A percentile compares a stretch with the other conserved stretches of the same genome.
Evolutionary conservation across 2,113 vertebrate genomes (phyloP).

Genomic region (Alethe diademata): DNA sequence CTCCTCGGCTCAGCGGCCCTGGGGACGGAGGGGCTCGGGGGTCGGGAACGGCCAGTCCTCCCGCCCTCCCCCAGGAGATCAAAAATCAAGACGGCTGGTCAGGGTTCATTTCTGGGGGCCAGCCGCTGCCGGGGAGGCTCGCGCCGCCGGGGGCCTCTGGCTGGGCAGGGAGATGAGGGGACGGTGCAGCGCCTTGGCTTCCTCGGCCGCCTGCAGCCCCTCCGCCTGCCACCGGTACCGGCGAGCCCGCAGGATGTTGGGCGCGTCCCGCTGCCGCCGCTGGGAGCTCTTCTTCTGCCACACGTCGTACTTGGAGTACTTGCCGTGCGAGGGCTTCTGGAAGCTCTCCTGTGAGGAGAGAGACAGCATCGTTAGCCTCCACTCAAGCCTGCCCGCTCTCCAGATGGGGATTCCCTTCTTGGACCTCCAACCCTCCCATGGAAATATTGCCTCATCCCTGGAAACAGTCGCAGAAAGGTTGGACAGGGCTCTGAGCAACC

Average conservation of each 20-base stretch:
- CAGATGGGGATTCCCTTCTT: not conserved
- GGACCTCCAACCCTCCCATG: not conserved
- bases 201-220: slow-evolving; percentile 82
- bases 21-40: slow-evolving; percentile 46
- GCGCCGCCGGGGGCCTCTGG: slow-evolving; percentile 76
- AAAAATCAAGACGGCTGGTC: slow-evolving; percentile 37
- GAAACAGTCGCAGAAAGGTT: not conserved
- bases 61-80: slow-evolving; percentile 56
- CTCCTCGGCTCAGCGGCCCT: slow-evolving; percentile 27
- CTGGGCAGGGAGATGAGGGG: slow-evolving; percentile 87
- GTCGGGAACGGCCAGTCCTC: slow-evolving; percentile 38
- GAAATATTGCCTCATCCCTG: not conserved
- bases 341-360: slow-evolving; percentile 77
- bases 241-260: slow-evolving; percentile 82
- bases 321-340: slow-evolving; percentile 82
- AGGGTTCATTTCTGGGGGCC: slow-evolving; percentile 85
- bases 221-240: slow-evolving; percentile 83
- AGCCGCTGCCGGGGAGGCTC: slow-evolving; percentile 79
- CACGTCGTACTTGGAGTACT: slow-evolving; percentile 86
- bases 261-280: slow-evolving; percentile 85
- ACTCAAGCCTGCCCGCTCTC: not conserved
- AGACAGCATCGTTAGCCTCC: not conserved
- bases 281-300: slow-evolving; percentile 89
- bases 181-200: slow-evolving; percentile 78
- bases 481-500: not conserved